Percentiles rank a stretch among this genome's conserved stretches.
phyloP scores from a whole-genome alignment of 2,888 invertebrate species.

The Lomographa bimaculata region DNA sequence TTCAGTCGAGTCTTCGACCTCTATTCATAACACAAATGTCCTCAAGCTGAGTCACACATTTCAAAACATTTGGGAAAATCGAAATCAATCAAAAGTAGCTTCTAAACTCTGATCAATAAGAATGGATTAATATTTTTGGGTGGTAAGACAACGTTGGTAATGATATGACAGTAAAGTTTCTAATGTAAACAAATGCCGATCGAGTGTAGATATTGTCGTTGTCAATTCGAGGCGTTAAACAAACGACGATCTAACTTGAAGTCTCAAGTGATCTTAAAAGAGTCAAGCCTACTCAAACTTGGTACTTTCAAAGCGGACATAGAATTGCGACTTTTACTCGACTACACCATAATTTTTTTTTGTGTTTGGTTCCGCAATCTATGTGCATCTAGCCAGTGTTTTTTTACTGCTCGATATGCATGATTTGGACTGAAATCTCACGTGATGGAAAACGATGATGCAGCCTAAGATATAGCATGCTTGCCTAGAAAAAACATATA shows the following conservation, averaged over 20 bases:
- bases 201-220: constrained; percentile 74
- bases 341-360: too few species aligned
- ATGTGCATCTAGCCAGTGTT: too few species aligned
- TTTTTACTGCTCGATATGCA: too few species aligned
- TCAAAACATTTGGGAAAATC: constrained; percentile 9
- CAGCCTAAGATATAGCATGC: too few species aligned
- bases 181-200: constrained; percentile 72
- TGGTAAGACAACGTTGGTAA: constrained; percentile 27
- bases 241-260: constrained; percentile 44
- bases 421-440: too few species aligned
- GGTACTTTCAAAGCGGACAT: too few species aligned
- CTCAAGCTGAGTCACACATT: constrained; percentile 39
- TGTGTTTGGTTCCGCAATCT: too few species aligned
- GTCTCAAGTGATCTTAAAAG: too few species aligned
- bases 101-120: not conserved
- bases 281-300: too few species aligned
- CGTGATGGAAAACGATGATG: too few species aligned
- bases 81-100: constrained; percentile 14
- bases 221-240: constrained; percentile 63
- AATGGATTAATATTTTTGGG: not conserved
- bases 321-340: too few species aligned
- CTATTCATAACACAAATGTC: constrained; percentile 67
- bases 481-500: too few species aligned
- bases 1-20: constrained; percentile 59
- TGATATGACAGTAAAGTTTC: constrained; percentile 58